Evolutionary conservation across 2,797 vertebrate genomes (phyloP), one percentile per base, ranked within the genome.

Genomic region (Sebastes umbrosus): DNA sequence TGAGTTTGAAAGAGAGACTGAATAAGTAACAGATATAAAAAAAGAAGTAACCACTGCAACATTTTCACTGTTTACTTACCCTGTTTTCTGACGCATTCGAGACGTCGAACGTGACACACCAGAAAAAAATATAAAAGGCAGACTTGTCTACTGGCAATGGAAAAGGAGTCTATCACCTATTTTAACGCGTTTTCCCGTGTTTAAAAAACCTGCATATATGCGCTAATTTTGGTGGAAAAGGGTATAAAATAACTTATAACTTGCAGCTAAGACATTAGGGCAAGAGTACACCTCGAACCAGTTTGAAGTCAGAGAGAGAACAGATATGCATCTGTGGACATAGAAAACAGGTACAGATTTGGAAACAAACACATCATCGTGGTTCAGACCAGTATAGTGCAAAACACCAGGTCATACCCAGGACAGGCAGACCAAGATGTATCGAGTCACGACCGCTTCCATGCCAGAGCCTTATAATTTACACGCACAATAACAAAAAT

Each of bases 351-450:
- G 55, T 81, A 86, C 84, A 50, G 65, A 87, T 86, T 83, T 88
- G 79, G 79, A 88, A 80, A 84, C 88, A 90, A 86, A 88, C 87
- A 83, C 73, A 84, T 85, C 87, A 78, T 85, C 55, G 64, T 82
- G 82, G 82, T 82, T 92, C 76, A 58, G 74, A 87, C 76, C 68
- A 71, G 54, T 59, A 58, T 52, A 75, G 69, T 6, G 36, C 63
- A 88, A 90, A 90, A 89, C 84, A 75, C 24, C 62, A 72, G 84
- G 79, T 90, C 84, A 87, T 57, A 58, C 25, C 25, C 65, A 68
- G 77, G 78, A 63, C 73, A 65, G 54, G 46, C 65, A 55, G 68
- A 87, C 85, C 60, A 58, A 82, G 29, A 85, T 46, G 24, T 69
- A 76, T 77, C 65, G 68, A 80, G 58, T 75, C 85, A 87, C 22